Evolutionary conservation across 2,797 vertebrate species (phyloP).

Genomic region (Poecilia gillii): DNA sequence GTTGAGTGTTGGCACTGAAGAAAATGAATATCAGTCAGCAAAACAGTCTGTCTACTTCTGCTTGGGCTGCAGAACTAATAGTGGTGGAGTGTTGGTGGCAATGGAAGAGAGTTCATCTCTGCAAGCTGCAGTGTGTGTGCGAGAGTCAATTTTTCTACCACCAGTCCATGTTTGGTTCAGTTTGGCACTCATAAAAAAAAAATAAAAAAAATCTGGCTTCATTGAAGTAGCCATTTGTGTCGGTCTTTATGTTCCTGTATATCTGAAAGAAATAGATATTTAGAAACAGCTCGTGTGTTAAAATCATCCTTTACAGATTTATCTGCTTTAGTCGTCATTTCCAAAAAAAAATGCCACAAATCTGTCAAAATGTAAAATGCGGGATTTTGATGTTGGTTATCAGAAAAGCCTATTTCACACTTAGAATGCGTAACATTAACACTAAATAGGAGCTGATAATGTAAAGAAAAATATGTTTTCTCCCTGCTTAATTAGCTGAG

Average conservation of each 20-base stretch:
- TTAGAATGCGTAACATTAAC: background rate
- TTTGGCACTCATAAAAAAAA: constrained; percentile 29
- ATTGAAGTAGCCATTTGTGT: constrained; percentile 29
- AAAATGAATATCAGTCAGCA: constrained; percentile 34
- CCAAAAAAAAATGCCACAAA: background rate
- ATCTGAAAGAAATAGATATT: background rate
- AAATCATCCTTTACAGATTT: constrained; percentile 5
- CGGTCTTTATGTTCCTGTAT: constrained; percentile 43
- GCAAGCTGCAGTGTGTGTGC: constrained; percentile 22
- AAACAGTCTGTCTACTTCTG: constrained; percentile 21
- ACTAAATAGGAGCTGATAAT: background rate
- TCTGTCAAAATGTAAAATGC: background rate
- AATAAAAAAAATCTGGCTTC: constrained; percentile 38
- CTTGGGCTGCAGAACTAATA: constrained; percentile 28
- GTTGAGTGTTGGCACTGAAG: constrained; percentile 25
- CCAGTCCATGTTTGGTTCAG: constrained; percentile 21
- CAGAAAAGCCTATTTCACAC: background rate
- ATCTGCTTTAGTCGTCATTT: background rate
- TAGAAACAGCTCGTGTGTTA: background rate
- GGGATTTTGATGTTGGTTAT: background rate
- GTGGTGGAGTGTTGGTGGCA: constrained; percentile 18
- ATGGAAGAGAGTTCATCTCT: constrained; percentile 29
- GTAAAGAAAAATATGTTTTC: background rate
- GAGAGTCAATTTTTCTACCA: constrained; percentile 31
- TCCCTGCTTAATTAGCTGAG: background rate